Conservation (phyloP, 2,888 invertebrate species). For the Drosophila recens region DNA sequence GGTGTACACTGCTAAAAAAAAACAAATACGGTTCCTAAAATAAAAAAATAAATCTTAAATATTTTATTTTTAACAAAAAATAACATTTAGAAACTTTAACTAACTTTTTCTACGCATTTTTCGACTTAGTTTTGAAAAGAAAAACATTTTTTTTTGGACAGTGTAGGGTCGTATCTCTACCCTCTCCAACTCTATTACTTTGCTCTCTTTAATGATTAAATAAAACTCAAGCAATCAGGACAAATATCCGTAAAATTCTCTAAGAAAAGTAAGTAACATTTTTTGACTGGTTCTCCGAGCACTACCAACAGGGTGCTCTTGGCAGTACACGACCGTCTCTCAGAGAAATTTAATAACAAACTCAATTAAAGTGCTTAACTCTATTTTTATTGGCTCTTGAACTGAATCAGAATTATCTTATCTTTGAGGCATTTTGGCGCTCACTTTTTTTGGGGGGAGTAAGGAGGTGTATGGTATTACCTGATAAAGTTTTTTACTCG, state of each 20-base stretch:
- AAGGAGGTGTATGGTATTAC: background rate
- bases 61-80: background rate
- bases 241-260: background rate
- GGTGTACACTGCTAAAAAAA: background rate
- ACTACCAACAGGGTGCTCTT: background rate
- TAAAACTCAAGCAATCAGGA: background rate
- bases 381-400: slow-evolving; percentile 20
- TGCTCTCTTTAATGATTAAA: background rate
- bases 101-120: too few species aligned
- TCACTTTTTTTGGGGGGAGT: background rate
- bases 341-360: slow-evolving; percentile 19
- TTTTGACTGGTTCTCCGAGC: background rate
- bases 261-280: background rate
- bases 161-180: background rate
- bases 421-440: slow-evolving; percentile 31
- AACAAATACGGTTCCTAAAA: too few species aligned
- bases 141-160: background rate
- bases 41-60: background rate
- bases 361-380: slow-evolving; percentile 51
- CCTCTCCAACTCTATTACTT: background rate
- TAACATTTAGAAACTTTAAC: too few species aligned
- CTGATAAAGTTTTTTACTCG: slow-evolving; percentile 29
- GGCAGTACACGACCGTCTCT: background rate
- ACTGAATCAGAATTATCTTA: slow-evolving; percentile 53
- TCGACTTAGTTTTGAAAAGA: background rate